phyloP scores from a whole-genome alignment of 2,797 vertebrate species.

The Hydrophis major region DNA sequence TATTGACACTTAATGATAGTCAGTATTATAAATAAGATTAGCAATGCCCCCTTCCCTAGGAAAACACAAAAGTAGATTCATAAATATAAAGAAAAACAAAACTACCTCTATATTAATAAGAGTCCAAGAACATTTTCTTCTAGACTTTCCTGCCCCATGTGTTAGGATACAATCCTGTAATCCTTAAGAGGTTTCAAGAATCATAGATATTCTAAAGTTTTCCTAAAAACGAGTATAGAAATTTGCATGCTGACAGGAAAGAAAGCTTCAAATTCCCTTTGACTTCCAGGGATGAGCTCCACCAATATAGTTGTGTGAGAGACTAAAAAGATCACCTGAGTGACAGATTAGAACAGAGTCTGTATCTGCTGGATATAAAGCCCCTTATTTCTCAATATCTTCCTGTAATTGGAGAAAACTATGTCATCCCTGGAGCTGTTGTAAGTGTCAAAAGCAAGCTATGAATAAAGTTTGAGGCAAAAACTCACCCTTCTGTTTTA shows the following conservation, averaged over 20 bases:
- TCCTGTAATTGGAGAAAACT: not conserved
- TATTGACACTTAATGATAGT: not conserved
- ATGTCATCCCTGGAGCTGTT: not conserved
- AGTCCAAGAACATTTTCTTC: not conserved
- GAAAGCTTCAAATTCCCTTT: not conserved
- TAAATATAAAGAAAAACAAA: not conserved
- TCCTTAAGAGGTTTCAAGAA: not conserved
- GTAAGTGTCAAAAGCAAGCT: not conserved
- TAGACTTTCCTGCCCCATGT: not conserved
- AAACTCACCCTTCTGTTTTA: not conserved
- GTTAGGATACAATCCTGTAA: not conserved
- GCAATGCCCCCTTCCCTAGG: not conserved
- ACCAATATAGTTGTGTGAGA: not conserved
- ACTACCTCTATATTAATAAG: not conserved
- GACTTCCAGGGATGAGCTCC: not conserved
- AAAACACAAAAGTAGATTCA: not conserved
- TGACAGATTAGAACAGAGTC: not conserved
- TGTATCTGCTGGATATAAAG: not conserved
- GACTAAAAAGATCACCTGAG: not conserved
- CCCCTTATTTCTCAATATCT: not conserved
- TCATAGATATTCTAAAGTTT: not conserved
- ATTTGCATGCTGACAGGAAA: not conserved
- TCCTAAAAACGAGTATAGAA: not conserved
- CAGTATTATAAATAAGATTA: not conserved
- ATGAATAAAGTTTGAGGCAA: not conserved